A percentile compares a stretch with the other conserved stretches of the same genome.
Conservation (phyloP, 2,113 vertebrate genomes). For the Ivindomyrus marchei region DNA sequence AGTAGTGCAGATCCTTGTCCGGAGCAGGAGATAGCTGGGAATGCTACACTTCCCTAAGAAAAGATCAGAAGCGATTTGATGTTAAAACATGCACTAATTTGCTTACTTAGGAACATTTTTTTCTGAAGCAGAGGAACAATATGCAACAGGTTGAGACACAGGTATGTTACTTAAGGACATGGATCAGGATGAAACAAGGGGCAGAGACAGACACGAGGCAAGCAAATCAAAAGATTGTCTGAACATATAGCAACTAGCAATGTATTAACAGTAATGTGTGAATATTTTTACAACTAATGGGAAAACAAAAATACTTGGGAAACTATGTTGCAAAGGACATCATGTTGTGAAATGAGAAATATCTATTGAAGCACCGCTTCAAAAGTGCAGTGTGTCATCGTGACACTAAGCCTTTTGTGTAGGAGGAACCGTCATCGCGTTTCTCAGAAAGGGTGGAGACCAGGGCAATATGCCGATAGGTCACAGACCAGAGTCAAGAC, state of each 20-base stretch:
- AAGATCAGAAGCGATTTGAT: constrained; percentile 3
- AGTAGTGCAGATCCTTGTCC: constrained; percentile 31
- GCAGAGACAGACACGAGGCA: neutral
- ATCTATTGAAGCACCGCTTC: neutral
- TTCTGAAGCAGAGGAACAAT: neutral
- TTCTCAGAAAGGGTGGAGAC: neutral
- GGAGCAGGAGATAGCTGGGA: neutral
- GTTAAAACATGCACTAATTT: neutral
- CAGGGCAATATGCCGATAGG: neutral
- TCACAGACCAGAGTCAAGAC: neutral
- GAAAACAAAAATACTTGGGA: neutral
- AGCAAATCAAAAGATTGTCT: neutral
- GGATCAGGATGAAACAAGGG: neutral
- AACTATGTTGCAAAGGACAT: neutral
- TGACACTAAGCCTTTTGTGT: neutral
- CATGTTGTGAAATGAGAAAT: neutral
- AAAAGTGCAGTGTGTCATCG: neutral
- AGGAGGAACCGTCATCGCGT: neutral
- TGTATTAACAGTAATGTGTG: neutral
- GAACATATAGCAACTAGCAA: neutral
- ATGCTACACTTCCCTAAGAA: constrained; percentile 61
- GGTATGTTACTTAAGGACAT: neutral
- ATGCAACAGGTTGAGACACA: neutral
- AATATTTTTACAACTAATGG: neutral
- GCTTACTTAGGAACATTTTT: neutral